Percentiles rank a stretch among this genome's conserved stretches.
Conservation (phyloP, 2,888 invertebrate species). For the Oscheius sp. region DNA sequence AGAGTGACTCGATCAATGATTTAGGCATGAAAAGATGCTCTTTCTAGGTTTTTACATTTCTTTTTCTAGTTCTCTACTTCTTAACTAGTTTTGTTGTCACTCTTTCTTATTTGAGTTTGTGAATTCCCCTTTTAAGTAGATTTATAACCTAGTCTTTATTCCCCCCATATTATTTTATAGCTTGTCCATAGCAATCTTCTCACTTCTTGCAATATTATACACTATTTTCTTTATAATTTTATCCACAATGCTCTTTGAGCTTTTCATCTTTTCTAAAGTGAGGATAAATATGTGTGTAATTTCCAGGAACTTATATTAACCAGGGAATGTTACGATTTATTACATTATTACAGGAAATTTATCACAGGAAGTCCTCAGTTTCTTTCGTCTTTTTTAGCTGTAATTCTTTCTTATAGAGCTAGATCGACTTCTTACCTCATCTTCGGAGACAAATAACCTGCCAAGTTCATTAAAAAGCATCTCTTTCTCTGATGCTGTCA, state of each 20-base stretch:
- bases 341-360: too few relatives aligned
- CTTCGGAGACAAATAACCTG: constrained; percentile 4
- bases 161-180: constrained; percentile 3
- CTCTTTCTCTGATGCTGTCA: neutral
- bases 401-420: too few relatives aligned
- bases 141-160: neutral
- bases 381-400: too few relatives aligned
- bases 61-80: neutral
- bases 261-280: too few relatives aligned
- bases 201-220: neutral
- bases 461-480: constrained; percentile 14
- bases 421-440: too few relatives aligned
- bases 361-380: too few relatives aligned
- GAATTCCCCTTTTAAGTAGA: neutral
- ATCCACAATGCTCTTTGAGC: neutral
- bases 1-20: neutral
- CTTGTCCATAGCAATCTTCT: constrained; percentile 16
- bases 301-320: too few relatives aligned
- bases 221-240: constrained; percentile 1
- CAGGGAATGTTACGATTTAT: too few relatives aligned
- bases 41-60: neutral
- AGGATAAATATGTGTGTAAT: too few relatives aligned
- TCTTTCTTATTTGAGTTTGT: neutral
- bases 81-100: neutral
- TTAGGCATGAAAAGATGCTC: neutral